Evolutionary conservation across 1,140 invertebrate genomes (phyloP), one percentile per base, ranked within the genome.

Genomic region (Matsumurasca onukii): DNA sequence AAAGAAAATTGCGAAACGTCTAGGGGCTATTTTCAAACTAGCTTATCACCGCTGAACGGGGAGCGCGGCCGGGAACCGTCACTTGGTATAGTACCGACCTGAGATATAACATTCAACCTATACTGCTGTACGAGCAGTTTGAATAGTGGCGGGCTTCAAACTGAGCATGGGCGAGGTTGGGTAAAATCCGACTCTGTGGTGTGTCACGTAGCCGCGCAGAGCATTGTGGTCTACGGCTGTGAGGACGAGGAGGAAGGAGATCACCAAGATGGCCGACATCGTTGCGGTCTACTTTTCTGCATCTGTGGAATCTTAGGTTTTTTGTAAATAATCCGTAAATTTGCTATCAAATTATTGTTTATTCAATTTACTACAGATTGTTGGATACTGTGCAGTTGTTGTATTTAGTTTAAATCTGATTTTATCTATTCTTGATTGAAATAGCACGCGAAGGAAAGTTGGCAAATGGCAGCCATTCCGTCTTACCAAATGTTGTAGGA

Each of bases 241-340:
- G 29, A 68, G 57, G 67, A 63, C 62, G 67, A 59, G 63, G 29
- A 68, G 57, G 67, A 63, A 68, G 67, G 67, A 68, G 67, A 68
- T 30, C 34, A 22, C 22, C 59, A 68, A 68, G 67, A 68, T 68
- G 67, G 67, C 67, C 55, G 67, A 48, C 67, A 34, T 68, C 61
- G 31, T 49, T 63, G 52, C 55, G 59, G 67, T 63, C 67, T 62
- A 30, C 31, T 30, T 68, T 68, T 31, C 39, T 27, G 31, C 67
- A 27, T 30, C 62, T 24, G 39, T 65, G 62, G 24, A 30, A 9
- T 27, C 30, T 59, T 29, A 12, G 30, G 24, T 27, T 27, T 22
- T 22, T 2, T 3, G 25, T 9, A 27, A 59, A 59, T 13, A 27
- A 25, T 59, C 30, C 25, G 34, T 39, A 12, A 24, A 12, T 59